A percentile compares a stretch with the other conserved stretches of the same genome.
These are phyloP conservation scores for Cryptoleucopteryx plumbea DNA, from an alignment of 2,113 vertebrate genomes.

Conservation along the genomic window DNA sequence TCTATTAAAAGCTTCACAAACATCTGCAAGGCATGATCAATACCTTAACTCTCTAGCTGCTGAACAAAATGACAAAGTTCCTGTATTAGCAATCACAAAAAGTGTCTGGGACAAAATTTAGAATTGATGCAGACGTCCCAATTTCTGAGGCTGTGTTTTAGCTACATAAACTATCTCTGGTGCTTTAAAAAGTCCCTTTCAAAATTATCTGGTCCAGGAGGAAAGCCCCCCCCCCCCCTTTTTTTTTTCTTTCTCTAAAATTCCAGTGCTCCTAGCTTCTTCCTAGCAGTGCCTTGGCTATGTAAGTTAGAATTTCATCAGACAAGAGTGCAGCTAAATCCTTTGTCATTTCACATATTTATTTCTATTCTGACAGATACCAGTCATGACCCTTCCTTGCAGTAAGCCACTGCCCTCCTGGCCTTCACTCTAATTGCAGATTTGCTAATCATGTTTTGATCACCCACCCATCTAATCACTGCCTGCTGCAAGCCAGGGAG, in stretches of 20 bases:
- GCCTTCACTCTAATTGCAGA: constrained; percentile 26
- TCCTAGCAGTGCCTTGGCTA: background rate
- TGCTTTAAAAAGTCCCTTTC: background rate
- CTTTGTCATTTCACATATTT: background rate
- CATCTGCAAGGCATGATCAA: background rate
- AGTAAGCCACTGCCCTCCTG: constrained; percentile 20
- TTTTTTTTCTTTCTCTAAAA: background rate
- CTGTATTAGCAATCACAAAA: background rate
- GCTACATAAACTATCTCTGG: background rate
- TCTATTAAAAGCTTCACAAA: background rate
- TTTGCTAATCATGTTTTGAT: constrained; percentile 33
- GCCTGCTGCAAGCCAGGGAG: background rate
- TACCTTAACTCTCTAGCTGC: background rate
- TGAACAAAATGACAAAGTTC: background rate
- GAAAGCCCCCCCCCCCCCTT: background rate
- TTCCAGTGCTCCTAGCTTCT: background rate
- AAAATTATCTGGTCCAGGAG: background rate
- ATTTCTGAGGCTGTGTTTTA: background rate
- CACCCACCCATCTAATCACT: background rate
- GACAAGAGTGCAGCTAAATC: background rate
- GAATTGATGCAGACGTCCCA: background rate
- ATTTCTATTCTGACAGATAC: background rate
- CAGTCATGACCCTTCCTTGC: background rate
- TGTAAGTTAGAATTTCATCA: background rate
- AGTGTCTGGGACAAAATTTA: background rate